These are phyloP conservation scores for Epinotia brunnichana DNA, from an alignment of 2,888 invertebrate genomes.

Conservation along the genomic window DNA sequence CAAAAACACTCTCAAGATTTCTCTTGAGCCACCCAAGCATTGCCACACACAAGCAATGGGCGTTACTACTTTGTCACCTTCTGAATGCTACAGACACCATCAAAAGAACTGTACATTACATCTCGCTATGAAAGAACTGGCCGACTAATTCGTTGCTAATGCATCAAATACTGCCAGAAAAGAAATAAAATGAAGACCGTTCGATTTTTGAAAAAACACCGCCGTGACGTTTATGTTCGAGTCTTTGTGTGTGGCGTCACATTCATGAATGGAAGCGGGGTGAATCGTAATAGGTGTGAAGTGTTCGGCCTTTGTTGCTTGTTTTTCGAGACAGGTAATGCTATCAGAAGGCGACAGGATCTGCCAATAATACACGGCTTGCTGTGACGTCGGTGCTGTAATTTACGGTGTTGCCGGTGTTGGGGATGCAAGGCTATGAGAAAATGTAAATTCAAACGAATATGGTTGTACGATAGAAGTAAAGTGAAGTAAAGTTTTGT, in stretches of 20 bases:
- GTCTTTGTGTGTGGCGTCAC: conserved; percentile 80
- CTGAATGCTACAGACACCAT: conserved; percentile 67
- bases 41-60: conserved; percentile 78
- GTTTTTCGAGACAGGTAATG: conserved; percentile 67
- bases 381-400: conserved; percentile 48
- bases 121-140: conserved; percentile 65
- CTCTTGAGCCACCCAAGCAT: conserved; percentile 70
- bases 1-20: conserved; percentile 13
- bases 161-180: conserved; percentile 72
- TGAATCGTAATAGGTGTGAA: conserved; percentile 82
- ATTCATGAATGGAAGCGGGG: conserved; percentile 72
- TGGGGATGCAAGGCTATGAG: conserved; percentile 40
- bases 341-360: conserved; percentile 56
- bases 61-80: conserved; percentile 78
- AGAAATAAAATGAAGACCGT: conserved; percentile 72
- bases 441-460: conserved; percentile 1
- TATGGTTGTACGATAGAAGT: neutral
- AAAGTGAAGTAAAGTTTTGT: neutral
- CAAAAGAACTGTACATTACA: conserved; percentile 64
- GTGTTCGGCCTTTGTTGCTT: conserved; percentile 72
- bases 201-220: conserved; percentile 70
- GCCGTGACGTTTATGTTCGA: conserved; percentile 78
- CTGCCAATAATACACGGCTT: conserved; percentile 61
- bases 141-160: conserved; percentile 81
- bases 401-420: too few relatives aligned